phyloP scores from a whole-genome alignment of 2,797 vertebrate species.

The Caiman crocodilus region DNA sequence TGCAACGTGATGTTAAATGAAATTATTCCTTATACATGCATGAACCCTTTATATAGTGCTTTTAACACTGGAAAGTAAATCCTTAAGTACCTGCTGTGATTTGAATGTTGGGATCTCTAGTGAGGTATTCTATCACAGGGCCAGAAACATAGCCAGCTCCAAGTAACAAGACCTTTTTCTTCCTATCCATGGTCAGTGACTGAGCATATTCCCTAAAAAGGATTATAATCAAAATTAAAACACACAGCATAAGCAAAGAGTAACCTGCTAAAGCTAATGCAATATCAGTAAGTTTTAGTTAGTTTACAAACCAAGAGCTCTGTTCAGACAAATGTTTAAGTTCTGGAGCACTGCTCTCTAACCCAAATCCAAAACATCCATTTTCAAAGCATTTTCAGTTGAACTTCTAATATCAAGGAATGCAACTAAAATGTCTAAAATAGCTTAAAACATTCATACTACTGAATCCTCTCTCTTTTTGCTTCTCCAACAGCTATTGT shows the following conservation, averaged over 20 bases:
- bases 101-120: constrained; percentile 85
- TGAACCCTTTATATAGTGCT: background rate
- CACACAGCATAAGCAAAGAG: background rate
- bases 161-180: constrained; percentile 92
- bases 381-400: background rate
- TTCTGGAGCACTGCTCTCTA: background rate
- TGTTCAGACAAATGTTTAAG: background rate
- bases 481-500: background rate
- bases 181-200: constrained; percentile 75
- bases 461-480: background rate
- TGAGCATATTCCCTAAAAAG: constrained; percentile 75
- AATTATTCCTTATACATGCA: background rate
- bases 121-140: constrained; percentile 94
- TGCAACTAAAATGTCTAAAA: background rate
- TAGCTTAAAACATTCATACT: background rate
- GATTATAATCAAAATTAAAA: constrained; percentile 45
- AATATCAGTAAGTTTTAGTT: background rate
- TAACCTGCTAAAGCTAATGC: background rate
- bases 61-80: background rate
- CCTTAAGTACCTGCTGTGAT: constrained; percentile 92
- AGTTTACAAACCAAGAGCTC: constrained; percentile 8
- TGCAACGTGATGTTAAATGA: background rate
- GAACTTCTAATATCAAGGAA: background rate
- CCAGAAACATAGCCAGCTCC: constrained; percentile 95
- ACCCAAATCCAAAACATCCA: background rate